phyloP scores from a whole-genome alignment of 1,140 invertebrate genomes.

The Trichonephila inaurata region DNA sequence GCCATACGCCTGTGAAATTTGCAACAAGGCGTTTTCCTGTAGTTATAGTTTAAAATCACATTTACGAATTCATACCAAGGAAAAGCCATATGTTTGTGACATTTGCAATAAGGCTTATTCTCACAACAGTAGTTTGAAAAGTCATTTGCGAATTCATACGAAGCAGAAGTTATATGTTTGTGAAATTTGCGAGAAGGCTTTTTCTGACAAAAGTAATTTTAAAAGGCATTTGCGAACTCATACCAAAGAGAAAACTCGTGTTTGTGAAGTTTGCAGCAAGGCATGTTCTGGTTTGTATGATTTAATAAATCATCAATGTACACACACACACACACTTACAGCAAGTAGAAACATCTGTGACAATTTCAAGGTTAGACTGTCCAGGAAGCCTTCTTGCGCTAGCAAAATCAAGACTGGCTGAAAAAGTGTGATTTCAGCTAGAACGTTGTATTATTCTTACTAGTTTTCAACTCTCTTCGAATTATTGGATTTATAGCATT shows the following conservation, averaged over 20 bases:
- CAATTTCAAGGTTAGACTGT: too few relatives aligned
- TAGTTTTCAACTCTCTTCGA: too few relatives aligned
- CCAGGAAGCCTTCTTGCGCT: too few relatives aligned
- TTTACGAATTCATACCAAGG: conserved; percentile 83
- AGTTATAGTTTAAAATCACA: conserved; percentile 85
- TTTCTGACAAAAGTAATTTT: conserved; percentile 83
- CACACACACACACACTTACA: too few relatives aligned
- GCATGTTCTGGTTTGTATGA: neutral
- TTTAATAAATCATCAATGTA: neutral
- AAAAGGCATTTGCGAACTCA: conserved; percentile 89
- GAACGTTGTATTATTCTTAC: too few relatives aligned
- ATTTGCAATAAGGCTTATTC: conserved; percentile 80
- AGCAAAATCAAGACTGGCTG: too few relatives aligned
- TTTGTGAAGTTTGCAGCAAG: neutral
- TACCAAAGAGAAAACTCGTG: conserved; percentile 85
- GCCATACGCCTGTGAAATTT: neutral
- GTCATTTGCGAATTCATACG: neutral
- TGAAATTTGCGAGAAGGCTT: conserved; percentile 81
- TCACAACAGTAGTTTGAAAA: conserved; percentile 80
- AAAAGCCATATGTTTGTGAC: neutral
- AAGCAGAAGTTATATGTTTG: neutral
- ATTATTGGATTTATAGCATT: too few relatives aligned
- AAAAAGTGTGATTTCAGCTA: too few relatives aligned
- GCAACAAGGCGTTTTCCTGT: neutral
- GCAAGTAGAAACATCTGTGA: too few relatives aligned